Conservation (phyloP, 23 tunicate genomes). For the Styela clava region DNA sequence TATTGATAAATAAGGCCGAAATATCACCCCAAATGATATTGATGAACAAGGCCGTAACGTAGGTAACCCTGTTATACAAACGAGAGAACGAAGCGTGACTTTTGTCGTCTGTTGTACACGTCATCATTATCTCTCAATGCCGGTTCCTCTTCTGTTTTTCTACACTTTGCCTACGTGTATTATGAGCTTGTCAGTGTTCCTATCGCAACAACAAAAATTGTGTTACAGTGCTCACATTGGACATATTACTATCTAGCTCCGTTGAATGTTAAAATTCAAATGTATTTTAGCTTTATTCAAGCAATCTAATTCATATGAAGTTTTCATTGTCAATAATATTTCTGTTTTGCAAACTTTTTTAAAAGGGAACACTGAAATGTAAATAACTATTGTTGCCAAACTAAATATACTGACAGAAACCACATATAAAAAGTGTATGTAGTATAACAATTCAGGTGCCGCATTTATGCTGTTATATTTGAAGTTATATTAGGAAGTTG, state of each 20-base stretch:
- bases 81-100: neutral
- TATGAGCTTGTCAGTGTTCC: neutral
- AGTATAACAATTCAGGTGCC: neutral
- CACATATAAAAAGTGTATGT: neutral
- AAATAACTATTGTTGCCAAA: neutral
- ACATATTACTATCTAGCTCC: too few relatives aligned
- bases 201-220: neutral
- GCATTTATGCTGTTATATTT: too few relatives aligned
- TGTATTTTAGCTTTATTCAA: too few relatives aligned
- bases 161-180: neutral
- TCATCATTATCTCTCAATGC: neutral
- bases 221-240: too few relatives aligned
- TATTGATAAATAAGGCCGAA: too few relatives aligned
- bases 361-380: neutral
- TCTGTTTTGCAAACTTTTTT: too few relatives aligned
- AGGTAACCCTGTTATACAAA: neutral
- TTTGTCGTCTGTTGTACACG: neutral
- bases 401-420: neutral
- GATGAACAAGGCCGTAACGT: too few relatives aligned
- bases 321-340: too few relatives aligned
- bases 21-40: too few relatives aligned
- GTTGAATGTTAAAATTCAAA: too few relatives aligned
- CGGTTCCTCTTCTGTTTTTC: neutral
- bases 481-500: too few relatives aligned
- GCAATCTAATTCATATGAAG: too few relatives aligned